phyloP scores from a whole-genome alignment of 2,888 invertebrate species.

The Xestia rhomboidea region DNA sequence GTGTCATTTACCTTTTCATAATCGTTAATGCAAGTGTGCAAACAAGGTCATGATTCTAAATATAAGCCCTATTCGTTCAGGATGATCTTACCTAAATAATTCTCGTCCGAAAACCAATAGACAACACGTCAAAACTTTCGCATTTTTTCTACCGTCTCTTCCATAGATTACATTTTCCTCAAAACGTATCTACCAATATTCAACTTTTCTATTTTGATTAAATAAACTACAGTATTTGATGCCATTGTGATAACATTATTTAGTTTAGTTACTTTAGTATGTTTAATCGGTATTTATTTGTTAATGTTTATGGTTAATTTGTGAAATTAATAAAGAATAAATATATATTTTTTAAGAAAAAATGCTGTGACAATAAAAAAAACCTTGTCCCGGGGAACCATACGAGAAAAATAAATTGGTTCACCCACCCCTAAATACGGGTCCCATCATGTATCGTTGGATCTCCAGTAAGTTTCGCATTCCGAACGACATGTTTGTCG shows the following conservation, averaged over 20 bases:
- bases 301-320: neutral
- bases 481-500: constrained; percentile 1
- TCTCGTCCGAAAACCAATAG: neutral
- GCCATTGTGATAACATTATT: neutral
- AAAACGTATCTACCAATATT: neutral
- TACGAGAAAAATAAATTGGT: neutral
- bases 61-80: neutral
- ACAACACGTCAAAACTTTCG: neutral
- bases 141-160: neutral
- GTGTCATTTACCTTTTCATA: neutral
- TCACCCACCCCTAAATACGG: neutral
- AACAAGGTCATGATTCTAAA: neutral
- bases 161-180: too few species aligned
- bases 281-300: neutral
- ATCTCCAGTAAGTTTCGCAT: constrained; percentile 36
- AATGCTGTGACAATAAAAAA: neutral
- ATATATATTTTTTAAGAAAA: neutral
- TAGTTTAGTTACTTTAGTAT: neutral
- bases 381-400: neutral
- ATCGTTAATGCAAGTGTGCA: neutral
- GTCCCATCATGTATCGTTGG: neutral
- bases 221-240: neutral
- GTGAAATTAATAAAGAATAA: neutral
- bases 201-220: neutral
- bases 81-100: neutral